Base-by-base conservation (phyloP, 2,888 invertebrate species). In the Lapara coniferarum region DNA sequence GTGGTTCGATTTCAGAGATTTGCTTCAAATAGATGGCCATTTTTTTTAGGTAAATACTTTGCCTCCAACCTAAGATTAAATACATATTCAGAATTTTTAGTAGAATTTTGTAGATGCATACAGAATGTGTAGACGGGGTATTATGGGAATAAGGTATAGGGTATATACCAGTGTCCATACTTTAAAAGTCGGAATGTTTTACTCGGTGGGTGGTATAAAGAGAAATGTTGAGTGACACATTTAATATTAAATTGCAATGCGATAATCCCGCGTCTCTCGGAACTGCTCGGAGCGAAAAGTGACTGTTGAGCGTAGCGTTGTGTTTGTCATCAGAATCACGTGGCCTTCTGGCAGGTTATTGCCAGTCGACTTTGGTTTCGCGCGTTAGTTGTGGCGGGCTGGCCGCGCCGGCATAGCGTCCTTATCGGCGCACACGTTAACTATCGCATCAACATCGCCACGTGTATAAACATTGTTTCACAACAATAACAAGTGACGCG, bases 401-500 rank as follows among this genome's bases (percentile, higher is more conserved):
- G 84, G 84, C 81, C 90, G 91, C 81, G 87, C 86, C 83, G 88
- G 86, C 84, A 83, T 80, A 87, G 83, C 85, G 85, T 86, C 86
- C 87, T 89, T 89, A 89, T 88, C 90, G 89, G 79, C 82, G 83
- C 81, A 81, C 83, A 83, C 83, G 81, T 81, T 82, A 84, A 86
- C 86, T 85, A 87, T 86, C 88, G 87, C 87, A 77, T 88, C 87
- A 86, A 86, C 85, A 84, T 74, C 83, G 87, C 90, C 92, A 92
- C 93, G 93, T 93, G 92, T 91, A 89, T 89, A 90, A 91, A 92
- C 91, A 92, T 87, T 90, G 90, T 91, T 89, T 91, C 91, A 91
- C 91, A 91, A 92, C 90, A 91, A 92, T 86, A 90, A 90, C 91
- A 92, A 86, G 83, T 85, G 89, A 85, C 85, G 85, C 84, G 83